Base-by-base conservation (phyloP, 2,888 invertebrate species). In the Agonopterix arenella region DNA sequence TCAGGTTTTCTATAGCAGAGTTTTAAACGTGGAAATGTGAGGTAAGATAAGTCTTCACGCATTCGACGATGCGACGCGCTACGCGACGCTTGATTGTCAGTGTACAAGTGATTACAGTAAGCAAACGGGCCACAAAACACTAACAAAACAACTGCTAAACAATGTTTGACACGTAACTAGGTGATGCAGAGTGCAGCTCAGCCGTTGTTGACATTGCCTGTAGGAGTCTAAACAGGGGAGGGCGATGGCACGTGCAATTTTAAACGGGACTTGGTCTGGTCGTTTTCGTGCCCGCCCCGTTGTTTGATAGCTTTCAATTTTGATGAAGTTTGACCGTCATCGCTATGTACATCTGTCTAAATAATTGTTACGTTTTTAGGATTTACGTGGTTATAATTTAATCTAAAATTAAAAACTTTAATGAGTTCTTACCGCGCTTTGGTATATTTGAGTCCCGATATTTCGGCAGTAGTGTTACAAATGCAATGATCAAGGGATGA, bases 111-210 rank as follows among this genome's bases (percentile, higher is more conserved):
- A 75, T 75, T 72, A 68, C 64, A 57, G 68, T 62, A 60, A 68
- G 68, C 65, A 70, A 66, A 66, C 67, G 58, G 52, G 54, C 61
- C 66, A 55, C 66, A 68, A 61, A 77, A 77, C 68, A 73, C 74
- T 64, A 77, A 75, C 76, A 72, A 73, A 76, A 79, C 73, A 70
- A 68, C 68, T 66, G 66, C 66, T 76, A 74, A 81, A 84, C 77
- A 83, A 77, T 81, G 80, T 80, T 77, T 76, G 77, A 77, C 79
- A 76, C 74, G 79, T 76, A 80, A 77, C 80, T 72, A 76, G 76
- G 71, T 76, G 76, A 72, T 75, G 76, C 69, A 73, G 72, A 74
- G 73, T 75, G 71, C 74, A 70, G 70, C 70, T 70, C 68, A 70
- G 63, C 68, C 70, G 64, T 55, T 83, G 83, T 86, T 79, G 77